A percentile compares a stretch with the other conserved stretches of the same genome.
Evolutionary conservation across 1,140 invertebrate species (phyloP).

Genomic region (Acromyrmex charruanus): DNA sequence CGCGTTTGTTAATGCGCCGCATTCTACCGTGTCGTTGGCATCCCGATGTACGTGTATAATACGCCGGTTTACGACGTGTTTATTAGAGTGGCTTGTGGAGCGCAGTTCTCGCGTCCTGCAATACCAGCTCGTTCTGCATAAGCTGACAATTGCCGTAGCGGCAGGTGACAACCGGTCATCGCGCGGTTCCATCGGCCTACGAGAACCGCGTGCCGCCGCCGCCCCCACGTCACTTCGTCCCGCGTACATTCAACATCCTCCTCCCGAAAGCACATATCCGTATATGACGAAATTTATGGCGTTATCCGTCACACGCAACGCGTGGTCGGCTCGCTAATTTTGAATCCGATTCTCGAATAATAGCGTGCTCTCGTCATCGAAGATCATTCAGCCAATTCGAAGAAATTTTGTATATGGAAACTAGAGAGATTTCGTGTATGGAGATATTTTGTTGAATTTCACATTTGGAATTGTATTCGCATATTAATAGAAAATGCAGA

Average conservation of each 20-base stretch:
- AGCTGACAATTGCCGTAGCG: conserved; percentile 73
- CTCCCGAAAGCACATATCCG: conserved; percentile 54
- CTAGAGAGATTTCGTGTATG: not conserved
- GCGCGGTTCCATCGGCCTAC: conserved; percentile 55
- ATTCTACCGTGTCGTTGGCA: conserved; percentile 45
- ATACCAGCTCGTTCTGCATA: conserved; percentile 67
- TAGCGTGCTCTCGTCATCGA: conserved; percentile 26
- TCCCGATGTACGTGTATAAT: conserved; percentile 61
- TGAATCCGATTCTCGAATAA: conserved; percentile 63
- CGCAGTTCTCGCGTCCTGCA: conserved; percentile 39
- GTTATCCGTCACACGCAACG: conserved; percentile 76
- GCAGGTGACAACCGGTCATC: conserved; percentile 75
- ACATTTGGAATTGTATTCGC: not conserved
- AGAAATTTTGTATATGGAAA: not conserved
- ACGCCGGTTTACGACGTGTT: conserved; percentile 74
- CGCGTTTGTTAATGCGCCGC: conserved; percentile 65
- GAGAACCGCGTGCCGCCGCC: conserved; percentile 45
- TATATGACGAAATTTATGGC: conserved; percentile 76
- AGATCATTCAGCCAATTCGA: not conserved
- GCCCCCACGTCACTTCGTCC: conserved; percentile 10
- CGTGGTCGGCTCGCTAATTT: conserved; percentile 65
- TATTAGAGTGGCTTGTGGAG: conserved; percentile 72
- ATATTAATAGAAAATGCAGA: not conserved
- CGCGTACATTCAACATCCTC: not conserved
- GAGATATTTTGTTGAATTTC: not conserved